These are phyloP conservation scores for Laticauda colubrina DNA, from an alignment of 2,113 vertebrate species.

Conservation along the genomic window DNA sequence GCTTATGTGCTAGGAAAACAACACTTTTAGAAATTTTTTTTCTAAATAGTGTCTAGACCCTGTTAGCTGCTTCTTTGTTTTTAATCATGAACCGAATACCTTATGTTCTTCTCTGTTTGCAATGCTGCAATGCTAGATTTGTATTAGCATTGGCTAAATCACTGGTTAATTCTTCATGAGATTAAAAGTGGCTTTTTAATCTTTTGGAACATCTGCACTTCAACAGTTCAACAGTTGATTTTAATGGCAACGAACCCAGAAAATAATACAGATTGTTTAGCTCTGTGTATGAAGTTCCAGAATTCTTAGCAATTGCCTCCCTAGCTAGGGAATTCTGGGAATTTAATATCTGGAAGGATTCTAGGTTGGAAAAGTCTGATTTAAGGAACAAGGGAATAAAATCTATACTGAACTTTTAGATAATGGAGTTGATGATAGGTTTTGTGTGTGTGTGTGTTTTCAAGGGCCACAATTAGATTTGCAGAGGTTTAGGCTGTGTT, in stretches of 20 bases:
- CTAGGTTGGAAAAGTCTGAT: not conserved
- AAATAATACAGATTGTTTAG: not conserved
- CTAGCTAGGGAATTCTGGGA: not conserved
- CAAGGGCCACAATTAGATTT: not conserved
- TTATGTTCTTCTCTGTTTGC: not conserved
- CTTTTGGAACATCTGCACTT: not conserved
- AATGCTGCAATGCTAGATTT: not conserved
- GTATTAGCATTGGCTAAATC: not conserved
- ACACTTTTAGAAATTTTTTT: not conserved
- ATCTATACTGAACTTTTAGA: not conserved
- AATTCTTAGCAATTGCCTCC: too few species aligned
- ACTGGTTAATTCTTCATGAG: not conserved
- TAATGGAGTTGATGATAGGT: too few species aligned
- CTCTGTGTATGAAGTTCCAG: too few species aligned
- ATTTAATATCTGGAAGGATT: not conserved
- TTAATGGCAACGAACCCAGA: not conserved
- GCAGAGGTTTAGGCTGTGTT: not conserved
- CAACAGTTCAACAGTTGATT: not conserved
- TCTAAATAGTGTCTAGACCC: not conserved
- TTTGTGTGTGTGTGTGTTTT: not conserved
- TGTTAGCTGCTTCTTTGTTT: not conserved
- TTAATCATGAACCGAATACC: too few species aligned
- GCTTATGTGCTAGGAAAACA: not conserved
- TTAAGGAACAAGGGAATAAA: not conserved
- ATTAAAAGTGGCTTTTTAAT: not conserved